Evolutionary conservation across 2,113 vertebrate genomes (phyloP).

Genomic region (Cottus gobio): DNA sequence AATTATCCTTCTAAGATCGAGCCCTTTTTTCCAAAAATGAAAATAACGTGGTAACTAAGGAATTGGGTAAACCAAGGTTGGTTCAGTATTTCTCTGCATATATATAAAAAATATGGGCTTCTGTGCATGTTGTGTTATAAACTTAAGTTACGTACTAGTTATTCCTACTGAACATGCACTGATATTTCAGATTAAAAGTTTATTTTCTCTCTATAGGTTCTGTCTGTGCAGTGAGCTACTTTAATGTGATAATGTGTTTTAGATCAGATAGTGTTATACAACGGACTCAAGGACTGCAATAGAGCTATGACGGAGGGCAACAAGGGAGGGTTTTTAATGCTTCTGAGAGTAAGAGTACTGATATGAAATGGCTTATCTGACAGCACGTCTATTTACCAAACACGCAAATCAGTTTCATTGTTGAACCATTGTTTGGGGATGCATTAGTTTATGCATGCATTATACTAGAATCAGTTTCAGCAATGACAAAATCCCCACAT

Average conservation of each 20-base stretch:
- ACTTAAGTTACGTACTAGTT: slow-evolving; percentile 3
- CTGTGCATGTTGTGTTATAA: slow-evolving; percentile 1
- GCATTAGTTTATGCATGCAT: not conserved
- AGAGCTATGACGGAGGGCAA: slow-evolving; percentile 29
- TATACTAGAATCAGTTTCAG: not conserved
- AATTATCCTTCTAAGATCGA: too few species aligned
- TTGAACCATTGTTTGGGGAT: slow-evolving; percentile 16
- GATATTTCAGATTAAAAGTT: slow-evolving; percentile 30
- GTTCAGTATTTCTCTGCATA: slow-evolving; percentile 22
- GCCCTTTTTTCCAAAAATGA: too few species aligned
- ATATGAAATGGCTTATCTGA: slow-evolving; percentile 50
- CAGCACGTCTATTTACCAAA: slow-evolving; percentile 42
- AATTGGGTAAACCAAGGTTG: slow-evolving; percentile 1
- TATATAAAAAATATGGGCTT: slow-evolving; percentile 14
- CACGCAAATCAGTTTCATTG: slow-evolving; percentile 22
- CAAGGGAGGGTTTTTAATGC: slow-evolving; percentile 37
- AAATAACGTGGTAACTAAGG: slow-evolving; percentile 25
- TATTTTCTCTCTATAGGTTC: slow-evolving; percentile 33
- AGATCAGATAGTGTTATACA: slow-evolving; percentile 50
- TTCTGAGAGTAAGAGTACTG: slow-evolving; percentile 34
- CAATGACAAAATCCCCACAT: not conserved
- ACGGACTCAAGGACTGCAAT: slow-evolving; percentile 26
- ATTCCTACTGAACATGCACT: slow-evolving; percentile 8
- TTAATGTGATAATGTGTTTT: slow-evolving; percentile 60
- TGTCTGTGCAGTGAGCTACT: slow-evolving; percentile 40